Percentiles rank a stretch among this genome's conserved stretches.
Conservation (phyloP, 2,797 vertebrate genomes). For the Bucorvus abyssinicus region DNA sequence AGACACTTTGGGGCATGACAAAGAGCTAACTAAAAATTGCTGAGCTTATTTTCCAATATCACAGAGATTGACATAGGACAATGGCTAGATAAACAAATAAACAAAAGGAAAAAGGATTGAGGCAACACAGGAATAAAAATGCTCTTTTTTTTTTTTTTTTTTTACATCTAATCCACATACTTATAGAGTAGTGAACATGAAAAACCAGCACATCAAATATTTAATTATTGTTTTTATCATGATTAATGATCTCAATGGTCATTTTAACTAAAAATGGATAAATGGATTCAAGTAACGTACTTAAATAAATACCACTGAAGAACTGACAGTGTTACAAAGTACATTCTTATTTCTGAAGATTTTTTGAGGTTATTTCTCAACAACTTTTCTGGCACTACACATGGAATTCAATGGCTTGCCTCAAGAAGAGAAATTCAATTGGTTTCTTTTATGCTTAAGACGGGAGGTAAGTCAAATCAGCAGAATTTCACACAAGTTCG, state of each 20-base stretch:
- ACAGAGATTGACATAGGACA: neutral
- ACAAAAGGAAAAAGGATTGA: neutral
- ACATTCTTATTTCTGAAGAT: neutral
- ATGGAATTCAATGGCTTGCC: neutral
- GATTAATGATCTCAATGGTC: slow-evolving; percentile 46
- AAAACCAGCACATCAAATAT: slow-evolving; percentile 62
- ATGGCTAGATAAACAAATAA: neutral
- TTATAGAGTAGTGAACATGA: neutral
- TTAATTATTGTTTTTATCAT: slow-evolving; percentile 56
- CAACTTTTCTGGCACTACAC: neutral
- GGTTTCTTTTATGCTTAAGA: neutral
- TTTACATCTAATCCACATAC: neutral
- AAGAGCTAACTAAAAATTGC: neutral
- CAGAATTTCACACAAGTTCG: neutral
- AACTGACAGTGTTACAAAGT: neutral
- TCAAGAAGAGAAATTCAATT: neutral
- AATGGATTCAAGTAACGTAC: neutral
- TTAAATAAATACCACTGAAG: slow-evolving; percentile 18
- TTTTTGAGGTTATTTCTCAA: neutral
- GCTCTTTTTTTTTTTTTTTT: neutral
- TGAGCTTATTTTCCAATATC: neutral
- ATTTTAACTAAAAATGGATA: slow-evolving; percentile 57
- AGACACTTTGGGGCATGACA: neutral
- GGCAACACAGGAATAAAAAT: neutral
- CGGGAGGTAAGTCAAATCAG: fast-evolving